phyloP scores from a whole-genome alignment of 2,797 vertebrate genomes.

The Hippopotamyrus pictus region DNA sequence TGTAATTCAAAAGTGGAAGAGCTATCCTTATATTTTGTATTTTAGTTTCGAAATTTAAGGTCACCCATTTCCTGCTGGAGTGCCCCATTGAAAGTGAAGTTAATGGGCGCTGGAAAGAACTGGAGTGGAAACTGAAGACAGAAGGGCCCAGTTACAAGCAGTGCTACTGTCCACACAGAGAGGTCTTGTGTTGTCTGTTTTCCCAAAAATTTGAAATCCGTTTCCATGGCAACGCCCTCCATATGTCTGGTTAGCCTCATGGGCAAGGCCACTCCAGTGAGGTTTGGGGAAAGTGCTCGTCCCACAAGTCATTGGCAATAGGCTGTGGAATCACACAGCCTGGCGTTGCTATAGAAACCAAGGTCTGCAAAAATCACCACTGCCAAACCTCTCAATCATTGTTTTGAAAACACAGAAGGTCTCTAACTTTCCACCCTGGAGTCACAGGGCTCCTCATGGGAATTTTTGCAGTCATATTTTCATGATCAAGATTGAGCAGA shows the following conservation, averaged over 20 bases:
- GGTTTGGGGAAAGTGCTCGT: background rate
- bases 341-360: constrained; percentile 31
- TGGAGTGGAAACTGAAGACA: background rate
- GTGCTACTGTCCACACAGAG: background rate
- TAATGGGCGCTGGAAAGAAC: background rate
- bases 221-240: constrained; percentile 36
- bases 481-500: background rate
- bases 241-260: constrained; percentile 18
- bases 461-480: background rate
- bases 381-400: constrained; percentile 53
- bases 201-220: background rate
- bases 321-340: constrained; percentile 17
- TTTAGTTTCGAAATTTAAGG: background rate
- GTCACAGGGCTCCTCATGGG: background rate
- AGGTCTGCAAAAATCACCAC: constrained; percentile 37
- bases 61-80: background rate
- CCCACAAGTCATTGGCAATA: constrained; percentile 26
- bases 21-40: background rate
- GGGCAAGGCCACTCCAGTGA: constrained; percentile 6
- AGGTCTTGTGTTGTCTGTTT: constrained; percentile 7
- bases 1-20: background rate
- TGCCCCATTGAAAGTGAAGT: background rate
- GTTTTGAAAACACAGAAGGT: constrained; percentile 56
- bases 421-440: constrained; percentile 43
- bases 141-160: background rate